Evolutionary conservation across 2,113 vertebrate genomes (phyloP), one percentile per base, ranked within the genome.

Genomic region (Suncus etruscus): DNA sequence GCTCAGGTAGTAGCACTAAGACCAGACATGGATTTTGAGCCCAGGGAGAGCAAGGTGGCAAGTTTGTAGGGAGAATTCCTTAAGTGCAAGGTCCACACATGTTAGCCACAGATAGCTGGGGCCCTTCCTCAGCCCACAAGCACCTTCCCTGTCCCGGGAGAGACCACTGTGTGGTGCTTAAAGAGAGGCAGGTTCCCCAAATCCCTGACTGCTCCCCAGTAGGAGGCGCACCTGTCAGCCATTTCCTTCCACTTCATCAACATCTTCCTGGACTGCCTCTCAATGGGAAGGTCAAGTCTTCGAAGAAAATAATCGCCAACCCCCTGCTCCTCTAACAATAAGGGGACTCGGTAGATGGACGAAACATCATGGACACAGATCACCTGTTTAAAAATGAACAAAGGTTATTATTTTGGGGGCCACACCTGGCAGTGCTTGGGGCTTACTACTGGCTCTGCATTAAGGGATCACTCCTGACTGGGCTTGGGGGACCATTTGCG

Each of bases 241-340:
- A 99, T 99, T 96, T 99, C 99, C 85, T 99, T 99, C 99, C 99
- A 99, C 89, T 99, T 99, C 92, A 98, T 98, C 31, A 99, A 98
- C 98, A 99, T 98, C 87, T 97, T 98, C 83, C 98, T 97, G 50
- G 98, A 98, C 94, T 98, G 98, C 69, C 97, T 97, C 97, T 99
- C 98, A 2, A 99, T 98, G 85, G 99, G 98, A 92, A 99, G 98
- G 89, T 99, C 97, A 15, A 99, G 98, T 73, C 99, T 97, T 78
- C 96, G 97, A 83, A 98, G 98, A 95, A 99, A 98, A 97, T 99
- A 99, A 29, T 98, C 98, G 84, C 99, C 98, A 63, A 99, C 98
- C 0, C 99, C 99, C 97, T 99, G 99, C 81, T 99, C 98, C 96
- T 99, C 99, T 65, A 99, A 92, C 88, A 99, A 90, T 48, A 99